Evolutionary conservation across 2,888 invertebrate genomes (phyloP), one percentile per base, ranked within the genome.

Genomic region (Lordiphosa andalusiaca): DNA sequence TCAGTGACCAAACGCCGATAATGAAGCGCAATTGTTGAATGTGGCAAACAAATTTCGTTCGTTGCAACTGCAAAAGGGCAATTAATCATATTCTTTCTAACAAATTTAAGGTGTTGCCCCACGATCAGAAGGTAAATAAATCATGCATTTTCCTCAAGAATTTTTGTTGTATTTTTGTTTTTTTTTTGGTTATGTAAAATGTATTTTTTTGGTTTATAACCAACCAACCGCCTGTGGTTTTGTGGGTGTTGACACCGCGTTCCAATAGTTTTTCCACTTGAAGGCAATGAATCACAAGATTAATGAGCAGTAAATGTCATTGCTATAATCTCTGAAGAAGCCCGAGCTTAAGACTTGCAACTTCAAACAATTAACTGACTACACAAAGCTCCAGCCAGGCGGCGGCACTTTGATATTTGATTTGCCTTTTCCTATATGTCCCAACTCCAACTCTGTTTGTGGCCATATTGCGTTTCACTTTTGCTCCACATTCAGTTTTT

Each of bases 401-500:
- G 71, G 65, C 75, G 69, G 60, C 62, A 58, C 86, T 85, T 85
- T 85, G 85, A 85, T 85, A 85, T 86, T 86, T 85, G 85, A 86
- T 83, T 81, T 85, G 73, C 65, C 64, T 67, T 60, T 80, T 67
- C 67, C 73, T 67, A 63, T 59, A 33, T 6, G 40, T 12, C 30
- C 36, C 47, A 33, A 49, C 61, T 64, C 36, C 47, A 33, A 49
- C 61, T 64, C 60, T 64, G 65, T 73, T 86, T 82, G 78, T 82
- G 71, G 76, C 63, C 80, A 76, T 86, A 87, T 87, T 87, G 85
- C 87, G 87, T 87, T 87, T 87, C 87, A 86, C 85, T 85, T 87
- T 86, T 86, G 81, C 87, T 86, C 73, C 69, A 75, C 76, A 75
- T 71, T 67, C 69, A 50, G 66, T 71, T 73, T 78, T 78, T 71